Evolutionary conservation across 2,797 vertebrate species (phyloP).

Genomic region (Hirundo rustica): DNA sequence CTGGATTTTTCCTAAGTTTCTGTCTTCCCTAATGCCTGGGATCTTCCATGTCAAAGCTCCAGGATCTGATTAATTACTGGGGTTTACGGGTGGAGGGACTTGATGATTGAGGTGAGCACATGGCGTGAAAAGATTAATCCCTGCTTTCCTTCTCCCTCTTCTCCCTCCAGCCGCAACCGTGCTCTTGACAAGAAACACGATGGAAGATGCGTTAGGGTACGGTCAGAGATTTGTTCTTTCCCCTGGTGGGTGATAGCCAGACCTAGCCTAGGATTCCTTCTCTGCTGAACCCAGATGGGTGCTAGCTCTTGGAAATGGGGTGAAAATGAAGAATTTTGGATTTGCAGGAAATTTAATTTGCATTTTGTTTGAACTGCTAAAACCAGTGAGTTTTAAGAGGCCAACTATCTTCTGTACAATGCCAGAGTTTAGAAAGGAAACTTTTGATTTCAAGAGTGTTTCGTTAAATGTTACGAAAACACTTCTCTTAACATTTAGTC

Average conservation of each 20-base stretch:
- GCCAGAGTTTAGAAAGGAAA: neutral
- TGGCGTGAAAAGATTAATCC: neutral
- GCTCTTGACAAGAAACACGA: constrained; percentile 38
- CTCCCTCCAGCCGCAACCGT: neutral
- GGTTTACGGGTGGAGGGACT: neutral
- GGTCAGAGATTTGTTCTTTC: neutral
- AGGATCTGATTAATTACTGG: constrained; percentile 29
- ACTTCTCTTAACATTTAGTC: neutral
- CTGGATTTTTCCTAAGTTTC: constrained; percentile 14
- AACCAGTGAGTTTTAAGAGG: neutral
- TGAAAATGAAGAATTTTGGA: neutral
- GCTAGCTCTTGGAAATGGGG: neutral
- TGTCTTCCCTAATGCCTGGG: neutral
- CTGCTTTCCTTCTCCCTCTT: neutral
- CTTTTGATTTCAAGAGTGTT: neutral
- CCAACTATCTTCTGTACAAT: neutral
- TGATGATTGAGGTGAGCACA: neutral
- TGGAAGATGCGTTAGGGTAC: constrained; percentile 31
- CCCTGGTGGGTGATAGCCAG: neutral
- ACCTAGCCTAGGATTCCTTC: neutral
- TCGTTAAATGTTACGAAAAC: neutral
- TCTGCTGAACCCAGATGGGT: neutral
- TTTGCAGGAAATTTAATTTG: neutral
- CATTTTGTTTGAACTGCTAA: neutral
- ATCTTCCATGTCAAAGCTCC: neutral